Conservation (phyloP, 2,113 vertebrate species). For the Sebastes fasciatus region DNA sequence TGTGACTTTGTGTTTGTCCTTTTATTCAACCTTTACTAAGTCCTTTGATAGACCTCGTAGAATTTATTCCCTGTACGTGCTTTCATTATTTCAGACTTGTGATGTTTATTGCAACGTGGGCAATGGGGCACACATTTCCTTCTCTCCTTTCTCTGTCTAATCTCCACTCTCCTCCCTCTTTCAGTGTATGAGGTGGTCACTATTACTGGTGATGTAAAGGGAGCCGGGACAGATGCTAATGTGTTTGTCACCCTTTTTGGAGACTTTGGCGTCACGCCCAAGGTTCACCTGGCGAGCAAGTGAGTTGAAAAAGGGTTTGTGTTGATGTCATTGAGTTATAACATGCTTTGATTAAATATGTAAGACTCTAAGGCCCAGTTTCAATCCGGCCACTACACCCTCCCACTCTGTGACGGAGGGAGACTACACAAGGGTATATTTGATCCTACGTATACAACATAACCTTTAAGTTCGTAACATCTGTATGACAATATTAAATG, state of each 20-base stretch:
- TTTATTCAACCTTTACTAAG: slow-evolving; percentile 9
- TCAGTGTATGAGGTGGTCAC: slow-evolving; percentile 96
- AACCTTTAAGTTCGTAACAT: too few relatives aligned
- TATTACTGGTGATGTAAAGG: slow-evolving; percentile 93
- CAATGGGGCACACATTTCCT: not conserved
- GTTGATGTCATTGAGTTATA: not conserved
- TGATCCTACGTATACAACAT: too few relatives aligned
- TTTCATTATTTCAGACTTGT: slow-evolving; percentile 2
- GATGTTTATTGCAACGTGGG: not conserved
- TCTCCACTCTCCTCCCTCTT: slow-evolving; percentile 47
- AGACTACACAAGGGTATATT: too few relatives aligned
- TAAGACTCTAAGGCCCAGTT: not conserved
- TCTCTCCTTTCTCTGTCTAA: not conserved
- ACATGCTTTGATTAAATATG: not conserved
- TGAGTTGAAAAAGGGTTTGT: slow-evolving; percentile 80
- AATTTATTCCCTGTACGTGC: not conserved
- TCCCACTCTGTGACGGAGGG: too few relatives aligned
- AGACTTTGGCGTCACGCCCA: slow-evolving; percentile 94
- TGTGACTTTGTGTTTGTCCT: slow-evolving; percentile 48
- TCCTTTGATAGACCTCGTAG: not conserved
- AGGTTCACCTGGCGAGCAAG: slow-evolving; percentile 98
- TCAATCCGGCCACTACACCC: too few relatives aligned
- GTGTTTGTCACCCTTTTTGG: slow-evolving; percentile 97
- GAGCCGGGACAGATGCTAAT: slow-evolving; percentile 95
- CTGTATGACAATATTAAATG: too few relatives aligned